Evolutionary conservation across 2,113 vertebrate species (phyloP).

Genomic region (Equus quagga): DNA sequence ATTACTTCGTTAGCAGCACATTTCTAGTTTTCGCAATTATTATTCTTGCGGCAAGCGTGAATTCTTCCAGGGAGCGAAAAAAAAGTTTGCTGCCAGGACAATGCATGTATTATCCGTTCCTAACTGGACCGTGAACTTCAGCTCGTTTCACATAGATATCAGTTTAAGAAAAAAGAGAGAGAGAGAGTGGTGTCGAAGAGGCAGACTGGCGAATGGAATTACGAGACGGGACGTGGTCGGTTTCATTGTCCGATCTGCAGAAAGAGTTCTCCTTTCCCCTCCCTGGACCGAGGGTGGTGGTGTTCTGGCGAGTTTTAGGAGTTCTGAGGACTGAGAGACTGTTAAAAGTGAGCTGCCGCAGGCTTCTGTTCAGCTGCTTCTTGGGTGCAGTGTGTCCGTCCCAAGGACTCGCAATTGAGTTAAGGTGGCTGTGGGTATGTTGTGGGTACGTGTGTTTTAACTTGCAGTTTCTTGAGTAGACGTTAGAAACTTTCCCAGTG

Average conservation of each 20-base stretch:
- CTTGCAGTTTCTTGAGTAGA: conserved; percentile 83
- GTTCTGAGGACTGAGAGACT: conserved; percentile 87
- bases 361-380: conserved; percentile 85
- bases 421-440: conserved; percentile 86
- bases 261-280: conserved; percentile 83
- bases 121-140: conserved; percentile 94
- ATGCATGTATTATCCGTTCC: conserved; percentile 93
- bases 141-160: conserved; percentile 92
- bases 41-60: conserved; percentile 90
- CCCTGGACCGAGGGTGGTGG: conserved; percentile 84
- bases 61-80: conserved; percentile 89
- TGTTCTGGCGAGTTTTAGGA: conserved; percentile 87
- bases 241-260: conserved; percentile 86
- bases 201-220: conserved; percentile 87
- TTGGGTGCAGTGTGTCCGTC: conserved; percentile 84
- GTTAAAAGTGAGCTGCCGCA: conserved; percentile 87
- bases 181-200: conserved; percentile 63
- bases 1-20: conserved; percentile 91
- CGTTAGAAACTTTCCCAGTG: conserved; percentile 83
- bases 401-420: conserved; percentile 84
- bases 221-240: conserved; percentile 87
- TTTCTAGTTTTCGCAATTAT: conserved; percentile 91
- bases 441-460: conserved; percentile 78
- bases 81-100: conserved; percentile 93
- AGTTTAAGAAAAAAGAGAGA: conserved; percentile 86